A percentile compares a stretch with the other conserved stretches of the same genome.
Conservation (phyloP, 2,113 vertebrate genomes). For the Laticauda laticaudata region DNA sequence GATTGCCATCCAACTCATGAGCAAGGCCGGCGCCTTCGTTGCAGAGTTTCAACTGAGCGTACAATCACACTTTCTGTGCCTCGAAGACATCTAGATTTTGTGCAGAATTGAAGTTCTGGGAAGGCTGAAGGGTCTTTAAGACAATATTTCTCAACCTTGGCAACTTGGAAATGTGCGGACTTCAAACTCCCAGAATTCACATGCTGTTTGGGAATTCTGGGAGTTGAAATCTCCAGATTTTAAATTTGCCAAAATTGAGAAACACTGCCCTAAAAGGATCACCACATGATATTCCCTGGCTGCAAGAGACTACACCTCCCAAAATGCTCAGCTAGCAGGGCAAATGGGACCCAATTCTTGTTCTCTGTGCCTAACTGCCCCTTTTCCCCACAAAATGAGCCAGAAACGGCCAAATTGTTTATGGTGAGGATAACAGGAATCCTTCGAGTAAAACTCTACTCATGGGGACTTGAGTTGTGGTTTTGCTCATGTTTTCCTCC, state of each 20-base stretch:
- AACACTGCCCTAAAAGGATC: neutral
- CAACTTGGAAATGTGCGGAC: neutral
- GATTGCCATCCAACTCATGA: neutral
- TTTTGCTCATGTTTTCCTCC: neutral
- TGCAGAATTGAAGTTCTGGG: neutral
- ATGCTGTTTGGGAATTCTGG: neutral
- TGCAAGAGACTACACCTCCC: neutral
- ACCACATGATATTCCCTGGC: neutral
- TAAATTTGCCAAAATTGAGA: neutral
- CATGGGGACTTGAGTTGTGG: neutral
- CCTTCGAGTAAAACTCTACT: neutral
- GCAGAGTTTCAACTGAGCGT: neutral
- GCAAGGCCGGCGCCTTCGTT: neutral
- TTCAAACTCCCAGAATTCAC: neutral
- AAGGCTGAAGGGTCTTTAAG: neutral
- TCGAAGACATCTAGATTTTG: no score
- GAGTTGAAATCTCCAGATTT: neutral
- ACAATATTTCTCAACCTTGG: neutral
- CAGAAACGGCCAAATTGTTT: neutral
- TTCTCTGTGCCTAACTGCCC: neutral
- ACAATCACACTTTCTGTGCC: neutral
- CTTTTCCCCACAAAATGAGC: neutral
- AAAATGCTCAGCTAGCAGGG: neutral
- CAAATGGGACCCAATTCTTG: neutral
- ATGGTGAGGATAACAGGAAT: neutral